Conservation (phyloP, 2,113 vertebrate genomes). For the Erythrocebus patas region DNA sequence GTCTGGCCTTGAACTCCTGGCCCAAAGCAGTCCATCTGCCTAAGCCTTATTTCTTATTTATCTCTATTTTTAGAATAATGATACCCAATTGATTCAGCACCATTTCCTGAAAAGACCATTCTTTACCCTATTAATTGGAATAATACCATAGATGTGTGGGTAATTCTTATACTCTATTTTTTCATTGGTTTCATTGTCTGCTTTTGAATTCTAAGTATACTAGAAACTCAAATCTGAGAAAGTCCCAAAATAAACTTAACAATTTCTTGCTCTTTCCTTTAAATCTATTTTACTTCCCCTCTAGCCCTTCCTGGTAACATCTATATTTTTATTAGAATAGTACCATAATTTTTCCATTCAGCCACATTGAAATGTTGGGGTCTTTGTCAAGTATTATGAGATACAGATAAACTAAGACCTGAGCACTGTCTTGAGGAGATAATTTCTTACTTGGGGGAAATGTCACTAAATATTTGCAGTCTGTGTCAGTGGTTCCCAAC, state of each 20-base stretch:
- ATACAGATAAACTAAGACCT: background rate
- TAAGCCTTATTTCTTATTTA: background rate
- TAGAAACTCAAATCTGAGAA: constrained; percentile 19
- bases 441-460: background rate
- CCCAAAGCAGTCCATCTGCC: background rate
- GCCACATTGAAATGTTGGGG: background rate
- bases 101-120: background rate
- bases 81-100: background rate
- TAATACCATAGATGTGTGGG: background rate
- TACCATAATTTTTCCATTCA: background rate
- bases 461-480: background rate
- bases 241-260: background rate
- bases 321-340: background rate
- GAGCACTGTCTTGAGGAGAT: background rate
- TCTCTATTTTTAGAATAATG: background rate
- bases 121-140: background rate
- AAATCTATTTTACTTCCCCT: background rate
- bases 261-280: background rate
- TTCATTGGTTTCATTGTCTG: background rate
- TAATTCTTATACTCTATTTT: background rate
- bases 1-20: background rate
- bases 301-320: background rate
- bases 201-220: background rate
- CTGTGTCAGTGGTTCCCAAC: background rate
- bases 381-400: background rate